Evolutionary conservation across 2,113 vertebrate genomes (phyloP).

Genomic region (Martes martes): DNA sequence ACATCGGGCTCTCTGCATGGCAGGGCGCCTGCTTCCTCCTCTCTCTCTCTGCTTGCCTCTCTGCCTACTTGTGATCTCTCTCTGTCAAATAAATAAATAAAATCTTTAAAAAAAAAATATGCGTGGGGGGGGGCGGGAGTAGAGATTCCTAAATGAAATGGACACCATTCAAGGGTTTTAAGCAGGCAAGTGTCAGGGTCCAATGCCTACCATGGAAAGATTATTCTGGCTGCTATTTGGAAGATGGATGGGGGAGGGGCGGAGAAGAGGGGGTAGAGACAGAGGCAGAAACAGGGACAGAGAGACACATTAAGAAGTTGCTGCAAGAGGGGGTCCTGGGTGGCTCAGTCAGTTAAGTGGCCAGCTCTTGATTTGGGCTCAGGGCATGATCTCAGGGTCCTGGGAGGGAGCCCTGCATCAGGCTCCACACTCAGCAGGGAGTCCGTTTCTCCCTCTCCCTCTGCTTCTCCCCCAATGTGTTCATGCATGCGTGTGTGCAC

Average conservation of each 20-base stretch:
- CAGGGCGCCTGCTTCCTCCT: too few species aligned
- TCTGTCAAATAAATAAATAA: too few species aligned
- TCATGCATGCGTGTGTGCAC: background rate
- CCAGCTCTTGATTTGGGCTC: background rate
- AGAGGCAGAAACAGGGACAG: background rate
- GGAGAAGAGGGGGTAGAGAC: background rate
- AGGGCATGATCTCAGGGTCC: background rate
- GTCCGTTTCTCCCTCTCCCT: background rate
- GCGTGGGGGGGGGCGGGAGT: too few species aligned
- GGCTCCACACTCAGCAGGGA: background rate
- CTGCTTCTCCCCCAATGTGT: too few species aligned
- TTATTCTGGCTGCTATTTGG: background rate
- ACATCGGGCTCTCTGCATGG: too few species aligned
- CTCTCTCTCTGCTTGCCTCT: too few species aligned
- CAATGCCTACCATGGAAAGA: background rate
- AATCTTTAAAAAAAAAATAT: too few species aligned
- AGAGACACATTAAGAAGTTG: background rate
- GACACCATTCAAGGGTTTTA: background rate
- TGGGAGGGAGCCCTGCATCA: background rate
- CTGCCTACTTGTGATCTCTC: too few species aligned
- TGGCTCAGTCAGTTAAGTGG: background rate
- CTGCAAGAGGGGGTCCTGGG: background rate
- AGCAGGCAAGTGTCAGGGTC: background rate
- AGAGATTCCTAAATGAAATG: background rate
- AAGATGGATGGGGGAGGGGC: too few species aligned